Percentiles rank a stretch among this genome's conserved stretches.
These are phyloP conservation scores for Physella acuta DNA, from an alignment of 1,140 invertebrate genomes.

Conservation along the genomic window DNA sequence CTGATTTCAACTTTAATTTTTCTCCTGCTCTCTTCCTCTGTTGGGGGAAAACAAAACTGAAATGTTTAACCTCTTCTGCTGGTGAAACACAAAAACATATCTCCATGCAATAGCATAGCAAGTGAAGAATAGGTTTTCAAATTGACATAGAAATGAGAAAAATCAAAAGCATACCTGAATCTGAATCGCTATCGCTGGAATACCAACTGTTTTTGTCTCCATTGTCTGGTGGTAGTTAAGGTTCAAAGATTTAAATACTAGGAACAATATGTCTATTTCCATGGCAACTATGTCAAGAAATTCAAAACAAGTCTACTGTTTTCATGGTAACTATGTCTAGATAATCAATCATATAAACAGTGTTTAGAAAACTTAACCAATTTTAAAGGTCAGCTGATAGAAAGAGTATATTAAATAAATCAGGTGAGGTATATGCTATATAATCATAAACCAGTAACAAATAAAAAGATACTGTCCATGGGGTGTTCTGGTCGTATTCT, in stretches of 20 bases:
- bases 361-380: too few relatives aligned
- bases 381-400: too few relatives aligned
- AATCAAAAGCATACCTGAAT: constrained; percentile 77
- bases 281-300: too few relatives aligned
- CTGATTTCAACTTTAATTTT: constrained; percentile 95
- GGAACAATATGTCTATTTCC: too few relatives aligned
- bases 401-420: too few relatives aligned
- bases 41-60: constrained; percentile 40
- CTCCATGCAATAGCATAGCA: not conserved
- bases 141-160: constrained; percentile 4
- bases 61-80: too few relatives aligned
- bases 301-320: too few relatives aligned
- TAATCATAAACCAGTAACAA: too few relatives aligned
- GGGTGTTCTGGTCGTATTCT: constrained; percentile 74
- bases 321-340: too few relatives aligned
- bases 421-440: too few relatives aligned
- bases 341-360: too few relatives aligned
- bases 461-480: constrained; percentile 56
- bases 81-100: not conserved
- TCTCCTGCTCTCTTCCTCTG: constrained; percentile 75
- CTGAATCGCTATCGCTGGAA: constrained; percentile 83
- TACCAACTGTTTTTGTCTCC: constrained; percentile 78
- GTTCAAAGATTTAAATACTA: too few relatives aligned
- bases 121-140: not conserved
- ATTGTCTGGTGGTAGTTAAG: constrained; percentile 34